These are phyloP conservation scores for Montipora cactus DNA, from an alignment of 64 coral and sea anemone genomes.

Conservation along the genomic window DNA sequence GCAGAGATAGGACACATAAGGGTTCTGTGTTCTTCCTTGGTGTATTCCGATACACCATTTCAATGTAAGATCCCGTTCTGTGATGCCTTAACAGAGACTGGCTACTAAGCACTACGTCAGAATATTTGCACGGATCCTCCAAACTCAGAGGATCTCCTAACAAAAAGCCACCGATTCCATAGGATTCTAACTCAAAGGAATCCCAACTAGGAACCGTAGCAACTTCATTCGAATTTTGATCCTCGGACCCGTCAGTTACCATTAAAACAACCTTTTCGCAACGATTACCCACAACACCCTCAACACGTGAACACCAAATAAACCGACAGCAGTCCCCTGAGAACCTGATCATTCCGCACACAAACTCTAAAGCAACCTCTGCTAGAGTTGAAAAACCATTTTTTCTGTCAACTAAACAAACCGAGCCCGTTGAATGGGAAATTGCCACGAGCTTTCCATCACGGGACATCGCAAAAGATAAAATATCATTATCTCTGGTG, in stretches of 20 bases:
- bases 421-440: neutral
- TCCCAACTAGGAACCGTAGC: neutral
- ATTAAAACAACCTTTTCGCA: neutral
- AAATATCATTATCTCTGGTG: neutral
- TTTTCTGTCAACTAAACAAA: neutral
- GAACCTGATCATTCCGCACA: neutral
- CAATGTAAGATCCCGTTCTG: neutral
- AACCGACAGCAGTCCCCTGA: neutral
- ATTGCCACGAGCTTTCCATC: conserved; percentile 16
- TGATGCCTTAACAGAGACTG: neutral
- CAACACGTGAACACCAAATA: neutral
- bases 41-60: neutral
- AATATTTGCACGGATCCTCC: neutral
- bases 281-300: too few species aligned
- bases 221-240: neutral
- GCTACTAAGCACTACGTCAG: neutral
- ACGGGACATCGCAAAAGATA: neutral
- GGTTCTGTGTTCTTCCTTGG: neutral
- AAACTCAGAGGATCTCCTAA: neutral
- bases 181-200: neutral
- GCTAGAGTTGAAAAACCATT: neutral
- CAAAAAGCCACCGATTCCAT: neutral
- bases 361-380: neutral
- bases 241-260: neutral
- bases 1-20: too few species aligned